Evolutionary conservation across 2,113 vertebrate genomes (phyloP), one percentile per base, ranked within the genome.

Genomic region (Burhinus bistriatus): DNA sequence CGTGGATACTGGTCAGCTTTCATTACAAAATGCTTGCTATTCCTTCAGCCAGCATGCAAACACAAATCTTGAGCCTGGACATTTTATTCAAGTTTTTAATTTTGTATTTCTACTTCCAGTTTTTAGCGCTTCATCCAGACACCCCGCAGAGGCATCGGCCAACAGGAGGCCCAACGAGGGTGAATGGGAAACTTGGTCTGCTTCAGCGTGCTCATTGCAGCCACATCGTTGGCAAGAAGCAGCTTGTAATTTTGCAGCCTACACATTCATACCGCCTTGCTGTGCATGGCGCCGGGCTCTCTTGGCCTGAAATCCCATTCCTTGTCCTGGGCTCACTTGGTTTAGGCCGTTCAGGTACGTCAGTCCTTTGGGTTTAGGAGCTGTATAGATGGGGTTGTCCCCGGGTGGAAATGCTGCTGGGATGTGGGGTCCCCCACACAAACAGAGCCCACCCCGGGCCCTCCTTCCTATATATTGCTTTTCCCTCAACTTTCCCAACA

Each of bases 241-340:
- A 51, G 42, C 21, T 51, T 70, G 38, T 73, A 42, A 73, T 62
- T 93, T 52, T 86, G 76, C 80, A 95, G 86, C 49, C 62, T 62
- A 44, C 59, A 19, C 21, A 23, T 70, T 79, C 62, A 22, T 25
- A 34, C 8, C 2, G 4, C 45, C 69, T 54, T 47, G 45, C 61
- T 68, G 25, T 1, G 0, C 64, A 11, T 0, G 3, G 69, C 2
- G 2, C 75, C 0, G 0, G 44, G 49, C 80, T 68, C 65, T 54
- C 44, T 27, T 2, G 3, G 68, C 22, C 29, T 36, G 58, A 83
- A 92, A 75, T 44, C 54, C 21, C 17, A 9, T 30, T 73, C 13
- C 52, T 54, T 77, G 20, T 45, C 19, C 0, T 19, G 58, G 62
- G 8, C 11, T 72, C 4, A 0, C 44, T 89, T 76, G 40, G 27